These are phyloP conservation scores for Pseudococcus jackbeardsleyi DNA, from an alignment of 2,888 invertebrate species.

Conservation along the genomic window DNA sequence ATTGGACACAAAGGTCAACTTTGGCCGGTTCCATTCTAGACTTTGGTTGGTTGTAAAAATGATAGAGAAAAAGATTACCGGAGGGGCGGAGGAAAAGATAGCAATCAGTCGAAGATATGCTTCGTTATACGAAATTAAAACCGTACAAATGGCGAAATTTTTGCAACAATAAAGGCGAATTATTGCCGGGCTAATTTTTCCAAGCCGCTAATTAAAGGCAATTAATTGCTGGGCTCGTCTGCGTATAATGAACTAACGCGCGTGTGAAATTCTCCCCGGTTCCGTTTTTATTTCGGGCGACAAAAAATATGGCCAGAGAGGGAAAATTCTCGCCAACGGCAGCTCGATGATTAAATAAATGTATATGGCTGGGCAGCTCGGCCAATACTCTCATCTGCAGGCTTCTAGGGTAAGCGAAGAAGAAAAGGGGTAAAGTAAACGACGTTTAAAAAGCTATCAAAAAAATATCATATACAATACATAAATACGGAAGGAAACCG, in stretches of 20 bases:
- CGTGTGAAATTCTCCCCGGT: background rate
- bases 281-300: background rate
- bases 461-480: background rate
- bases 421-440: background rate
- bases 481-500: background rate
- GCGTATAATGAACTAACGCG: background rate
- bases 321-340: background rate
- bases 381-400: background rate
- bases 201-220: conserved; percentile 44
- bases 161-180: conserved; percentile 40
- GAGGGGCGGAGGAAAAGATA: background rate
- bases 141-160: conserved; percentile 37
- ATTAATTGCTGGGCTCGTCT: conserved; percentile 19
- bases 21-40: background rate
- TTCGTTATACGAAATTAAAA: conserved; percentile 39
- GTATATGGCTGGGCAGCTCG: background rate
- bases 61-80: background rate
- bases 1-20: conserved; percentile 46
- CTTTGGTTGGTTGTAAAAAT: background rate
- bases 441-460: background rate
- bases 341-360: background rate
- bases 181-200: conserved; percentile 32
- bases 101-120: conserved; percentile 40
- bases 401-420: background rate
- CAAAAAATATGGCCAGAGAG: background rate